Evolutionary conservation across 2,797 vertebrate genomes (phyloP).

Genomic region (Poecilia velifera): DNA sequence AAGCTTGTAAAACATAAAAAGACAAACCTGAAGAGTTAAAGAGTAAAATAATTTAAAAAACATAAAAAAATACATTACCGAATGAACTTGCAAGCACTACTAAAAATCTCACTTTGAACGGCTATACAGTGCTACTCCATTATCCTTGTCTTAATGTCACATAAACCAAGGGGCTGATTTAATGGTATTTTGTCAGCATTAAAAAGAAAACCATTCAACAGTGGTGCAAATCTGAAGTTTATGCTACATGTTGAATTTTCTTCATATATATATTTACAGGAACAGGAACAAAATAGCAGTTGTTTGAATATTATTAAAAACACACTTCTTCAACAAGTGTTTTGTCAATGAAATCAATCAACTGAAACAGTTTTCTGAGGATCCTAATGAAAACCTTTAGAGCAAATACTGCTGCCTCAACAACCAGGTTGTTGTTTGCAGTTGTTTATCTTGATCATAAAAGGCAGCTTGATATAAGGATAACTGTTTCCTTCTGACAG

Average conservation of each 20-base stretch:
- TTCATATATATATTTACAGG: not conserved
- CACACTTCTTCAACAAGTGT: not conserved
- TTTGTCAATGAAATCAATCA: not conserved
- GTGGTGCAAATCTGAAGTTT: not conserved
- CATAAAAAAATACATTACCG: no score
- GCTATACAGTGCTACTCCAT: not conserved
- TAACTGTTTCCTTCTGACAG: conserved; percentile 3
- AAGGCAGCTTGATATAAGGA: conserved; percentile 18
- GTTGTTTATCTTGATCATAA: not conserved
- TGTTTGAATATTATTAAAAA: not conserved
- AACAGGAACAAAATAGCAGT: not conserved
- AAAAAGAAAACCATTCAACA: not conserved
- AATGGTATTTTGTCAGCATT: not conserved
- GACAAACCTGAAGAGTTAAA: not conserved
- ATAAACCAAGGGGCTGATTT: not conserved
- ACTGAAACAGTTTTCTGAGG: no score
- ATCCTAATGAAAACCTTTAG: not conserved
- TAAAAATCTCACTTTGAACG: not conserved
- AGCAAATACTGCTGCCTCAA: not conserved
- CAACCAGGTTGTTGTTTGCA: not conserved
- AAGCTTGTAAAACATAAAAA: no score
- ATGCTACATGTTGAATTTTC: not conserved
- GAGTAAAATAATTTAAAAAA: not conserved
- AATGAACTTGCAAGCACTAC: no score
- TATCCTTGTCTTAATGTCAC: not conserved